Conservation (phyloP, 1,140 invertebrate genomes). For the Drosophila melanogaster region DNA sequence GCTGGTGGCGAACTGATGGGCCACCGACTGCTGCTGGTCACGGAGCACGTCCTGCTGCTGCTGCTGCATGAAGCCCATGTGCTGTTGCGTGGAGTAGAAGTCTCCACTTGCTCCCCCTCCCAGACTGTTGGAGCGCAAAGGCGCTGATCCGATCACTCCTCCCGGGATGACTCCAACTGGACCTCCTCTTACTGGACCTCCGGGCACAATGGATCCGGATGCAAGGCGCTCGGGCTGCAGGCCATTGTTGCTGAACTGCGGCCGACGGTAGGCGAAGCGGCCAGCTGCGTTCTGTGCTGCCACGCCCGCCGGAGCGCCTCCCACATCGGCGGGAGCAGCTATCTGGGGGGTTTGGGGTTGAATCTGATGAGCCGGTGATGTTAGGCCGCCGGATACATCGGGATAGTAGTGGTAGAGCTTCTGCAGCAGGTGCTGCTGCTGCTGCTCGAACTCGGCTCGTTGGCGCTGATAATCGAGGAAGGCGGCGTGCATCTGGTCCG, state of each 20-base stretch:
- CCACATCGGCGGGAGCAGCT: neutral
- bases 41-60: slow-evolving; percentile 66
- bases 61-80: slow-evolving; percentile 68
- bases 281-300: slow-evolving; percentile 7
- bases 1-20: slow-evolving; percentile 62
- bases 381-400: slow-evolving; percentile 39
- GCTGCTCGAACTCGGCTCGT: slow-evolving; percentile 64
- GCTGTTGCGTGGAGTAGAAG: slow-evolving; percentile 65
- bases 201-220: neutral
- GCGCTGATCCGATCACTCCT: slow-evolving; percentile 1
- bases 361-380: slow-evolving; percentile 9
- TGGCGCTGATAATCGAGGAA: slow-evolving; percentile 69
- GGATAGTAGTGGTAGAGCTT: slow-evolving; percentile 61
- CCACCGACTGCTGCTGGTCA: slow-evolving; percentile 65
- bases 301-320: neutral
- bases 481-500: slow-evolving; percentile 73
- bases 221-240: slow-evolving; percentile 29
- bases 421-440: slow-evolving; percentile 68
- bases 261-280: slow-evolving; percentile 22
- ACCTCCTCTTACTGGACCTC: slow-evolving; percentile 5
- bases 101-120: neutral
- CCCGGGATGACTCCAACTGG: neutral
- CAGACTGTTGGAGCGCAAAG: neutral
- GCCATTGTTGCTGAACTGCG: slow-evolving; percentile 48
- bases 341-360: neutral